Evolutionary conservation across 2,113 vertebrate species (phyloP).

Genomic region (Calcarius ornatus): DNA sequence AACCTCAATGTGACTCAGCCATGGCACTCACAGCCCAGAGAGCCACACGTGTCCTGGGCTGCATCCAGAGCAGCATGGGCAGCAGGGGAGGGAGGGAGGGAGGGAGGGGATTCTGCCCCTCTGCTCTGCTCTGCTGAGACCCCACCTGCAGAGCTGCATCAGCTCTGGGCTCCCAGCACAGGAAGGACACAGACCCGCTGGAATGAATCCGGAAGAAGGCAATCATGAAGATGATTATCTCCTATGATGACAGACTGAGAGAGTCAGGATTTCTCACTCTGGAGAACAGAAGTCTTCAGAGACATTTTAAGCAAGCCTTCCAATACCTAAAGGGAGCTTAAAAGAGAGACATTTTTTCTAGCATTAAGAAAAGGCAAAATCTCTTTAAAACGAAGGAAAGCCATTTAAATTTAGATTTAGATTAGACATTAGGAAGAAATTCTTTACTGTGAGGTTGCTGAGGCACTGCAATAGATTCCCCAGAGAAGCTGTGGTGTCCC

Average conservation of each 20-base stretch:
- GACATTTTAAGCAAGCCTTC: not conserved
- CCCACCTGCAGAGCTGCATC: not conserved
- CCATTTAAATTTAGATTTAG: not conserved
- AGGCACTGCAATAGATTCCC: not conserved
- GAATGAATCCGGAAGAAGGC: not conserved
- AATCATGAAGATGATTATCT: rapidly evolving
- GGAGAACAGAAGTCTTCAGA: not conserved
- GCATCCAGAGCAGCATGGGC: rapidly evolving
- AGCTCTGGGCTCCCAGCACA: not conserved
- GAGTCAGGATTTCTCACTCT: not conserved
- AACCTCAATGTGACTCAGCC: no score
- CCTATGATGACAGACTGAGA: not conserved
- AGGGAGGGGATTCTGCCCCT: not conserved
- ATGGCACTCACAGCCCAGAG: rapidly evolving
- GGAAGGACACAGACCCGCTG: rapidly evolving
- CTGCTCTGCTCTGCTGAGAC: not conserved
- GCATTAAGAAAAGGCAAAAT: not conserved
- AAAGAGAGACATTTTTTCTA: not conserved
- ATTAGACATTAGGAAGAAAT: not conserved
- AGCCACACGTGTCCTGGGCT: rapidly evolving
- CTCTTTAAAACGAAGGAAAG: not conserved
- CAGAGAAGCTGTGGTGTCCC: not conserved
- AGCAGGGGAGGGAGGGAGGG: not conserved
- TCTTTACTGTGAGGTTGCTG: not conserved
- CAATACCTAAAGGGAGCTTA: no score